Percentiles rank a stretch among this genome's conserved stretches.
Conservation (phyloP, 2,113 vertebrate species). For the Bettongia penicillata region DNA sequence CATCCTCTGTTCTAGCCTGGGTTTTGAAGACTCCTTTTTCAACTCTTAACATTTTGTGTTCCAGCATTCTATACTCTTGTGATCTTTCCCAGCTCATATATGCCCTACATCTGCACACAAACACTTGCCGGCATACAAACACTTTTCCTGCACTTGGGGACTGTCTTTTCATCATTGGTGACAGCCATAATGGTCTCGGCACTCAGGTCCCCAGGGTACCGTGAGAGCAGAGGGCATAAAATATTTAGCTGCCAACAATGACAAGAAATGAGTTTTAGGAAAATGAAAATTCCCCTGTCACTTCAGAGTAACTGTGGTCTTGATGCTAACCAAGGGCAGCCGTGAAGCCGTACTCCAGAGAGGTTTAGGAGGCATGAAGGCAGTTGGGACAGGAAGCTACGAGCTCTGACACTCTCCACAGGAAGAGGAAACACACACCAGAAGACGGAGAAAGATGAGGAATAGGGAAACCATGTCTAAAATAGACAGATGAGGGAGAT, state of each 20-base stretch:
- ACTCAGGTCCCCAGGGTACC: conserved; percentile 84
- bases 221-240: conserved; percentile 88
- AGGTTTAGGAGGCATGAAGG: conserved; percentile 53
- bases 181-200: conserved; percentile 83
- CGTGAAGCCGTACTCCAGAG: conserved; percentile 55
- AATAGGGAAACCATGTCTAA: neutral
- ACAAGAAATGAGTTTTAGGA: conserved; percentile 93
- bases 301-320: conserved; percentile 86
- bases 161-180: conserved; percentile 85
- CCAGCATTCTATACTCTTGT: no score
- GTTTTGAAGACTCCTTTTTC: neutral
- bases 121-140: neutral
- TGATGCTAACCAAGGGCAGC: conserved; percentile 78
- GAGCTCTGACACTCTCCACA: conserved; percentile 66
- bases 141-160: conserved; percentile 58
- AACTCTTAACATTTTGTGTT: neutral
- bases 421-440: conserved; percentile 64
- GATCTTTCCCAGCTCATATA: neutral
- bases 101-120: neutral
- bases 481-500: neutral
- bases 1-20: neutral
- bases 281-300: conserved; percentile 88
- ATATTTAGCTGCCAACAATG: conserved; percentile 91
- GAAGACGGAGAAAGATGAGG: conserved; percentile 26
- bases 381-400: conserved; percentile 74